Base-by-base conservation (phyloP, 2,797 vertebrate genomes). In the Pogonophryne albipinna region DNA sequence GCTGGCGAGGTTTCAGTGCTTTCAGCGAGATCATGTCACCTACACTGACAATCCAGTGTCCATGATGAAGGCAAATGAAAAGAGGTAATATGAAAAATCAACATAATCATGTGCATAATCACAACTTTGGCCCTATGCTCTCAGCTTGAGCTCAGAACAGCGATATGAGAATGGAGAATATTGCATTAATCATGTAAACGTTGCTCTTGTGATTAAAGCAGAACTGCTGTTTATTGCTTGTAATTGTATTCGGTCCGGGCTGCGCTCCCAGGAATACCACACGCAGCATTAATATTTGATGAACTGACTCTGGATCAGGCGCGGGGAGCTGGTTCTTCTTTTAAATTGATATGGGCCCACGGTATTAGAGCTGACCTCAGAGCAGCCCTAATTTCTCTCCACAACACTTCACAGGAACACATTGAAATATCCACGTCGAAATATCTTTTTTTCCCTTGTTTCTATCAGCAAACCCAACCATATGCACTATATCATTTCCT, bases 141-240 rank as follows among this genome's bases (percentile, higher is more conserved):
- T 87, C 80, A 80, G 90, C 87, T 80, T 81, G 84, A 82, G 91
- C 89, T 92, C 91, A 88, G 88, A 89, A 87, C 88, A 20, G 71
- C 71, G 69, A 89, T 91, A 90, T 91, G 91, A 92, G 88, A 89
- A 85, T 66, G 85, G 83, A 89, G 83, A 86, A 87, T 90, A 91
- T 93, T 90, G 91, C 91, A 93, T 93, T 93, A 91, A 93, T 93
- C 93, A 92, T 91, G 90, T 91, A 90, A 91, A 92, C 87, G 90
- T 85, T 91, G 91, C 88, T 90, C 87, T 87, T 80, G 90, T 91
- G 91, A 93, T 94, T 94, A 92, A 92, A 92, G 91, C 91, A 91
- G 90, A 91, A 88, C 88, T 84, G 78, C 83, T 93, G 90, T 91
- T 93, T 94, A 94, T 94, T 94, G 91, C 92, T 91, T 90, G 90